These are phyloP conservation scores for Dreissena polymorpha DNA, from an alignment of 1,140 invertebrate species.

Conservation along the genomic window DNA sequence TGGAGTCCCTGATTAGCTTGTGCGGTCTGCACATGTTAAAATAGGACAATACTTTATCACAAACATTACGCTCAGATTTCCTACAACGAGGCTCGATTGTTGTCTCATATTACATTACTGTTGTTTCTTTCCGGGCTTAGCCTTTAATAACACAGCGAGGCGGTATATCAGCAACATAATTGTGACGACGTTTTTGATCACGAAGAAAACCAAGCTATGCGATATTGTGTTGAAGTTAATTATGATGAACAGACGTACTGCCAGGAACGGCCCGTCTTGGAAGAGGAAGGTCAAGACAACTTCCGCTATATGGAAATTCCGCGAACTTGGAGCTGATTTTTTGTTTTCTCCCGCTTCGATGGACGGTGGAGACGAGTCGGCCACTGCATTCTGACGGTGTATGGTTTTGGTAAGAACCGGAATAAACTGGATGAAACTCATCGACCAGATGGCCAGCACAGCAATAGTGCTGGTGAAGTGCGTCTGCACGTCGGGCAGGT, in stretches of 20 bases:
- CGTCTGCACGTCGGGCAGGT: conserved; percentile 58
- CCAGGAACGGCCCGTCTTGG: conserved; percentile 89
- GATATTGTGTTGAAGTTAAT: conserved; percentile 90
- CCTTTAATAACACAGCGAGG: conserved; percentile 28
- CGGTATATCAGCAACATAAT: conserved; percentile 83
- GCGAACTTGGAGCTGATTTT: not conserved
- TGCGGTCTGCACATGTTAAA: no score
- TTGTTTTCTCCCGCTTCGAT: not conserved
- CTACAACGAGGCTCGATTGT: no score
- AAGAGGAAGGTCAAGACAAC: not conserved
- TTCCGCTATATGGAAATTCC: not conserved
- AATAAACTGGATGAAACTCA: conserved; percentile 88
- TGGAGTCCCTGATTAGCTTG: no score
- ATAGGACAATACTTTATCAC: no score
- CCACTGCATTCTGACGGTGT: not conserved
- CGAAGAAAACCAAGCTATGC: conserved; percentile 94
- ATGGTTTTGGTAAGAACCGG: conserved; percentile 49
- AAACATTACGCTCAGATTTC: no score
- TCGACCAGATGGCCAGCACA: conserved; percentile 81
- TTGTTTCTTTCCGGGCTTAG: not conserved
- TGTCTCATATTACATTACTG: no score
- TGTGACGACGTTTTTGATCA: conserved; percentile 91
- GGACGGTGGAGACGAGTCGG: not conserved
- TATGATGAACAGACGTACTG: conserved; percentile 89
- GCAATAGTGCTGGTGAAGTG: conserved; percentile 37